Evolutionary conservation across 2,113 vertebrate species (phyloP).

Genomic region (Muntiacus reevesi): DNA sequence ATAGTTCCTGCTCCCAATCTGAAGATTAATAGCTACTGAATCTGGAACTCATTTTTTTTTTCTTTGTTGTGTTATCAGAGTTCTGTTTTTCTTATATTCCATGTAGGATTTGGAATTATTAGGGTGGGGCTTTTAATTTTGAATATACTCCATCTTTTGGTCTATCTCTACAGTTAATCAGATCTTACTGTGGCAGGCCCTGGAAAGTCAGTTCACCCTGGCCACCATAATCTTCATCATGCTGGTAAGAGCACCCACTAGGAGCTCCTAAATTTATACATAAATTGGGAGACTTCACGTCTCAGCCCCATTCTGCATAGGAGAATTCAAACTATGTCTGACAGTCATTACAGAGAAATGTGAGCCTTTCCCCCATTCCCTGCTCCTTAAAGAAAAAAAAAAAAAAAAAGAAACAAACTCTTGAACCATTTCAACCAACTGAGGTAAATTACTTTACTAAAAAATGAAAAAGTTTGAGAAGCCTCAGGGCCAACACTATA

Average conservation of each 20-base stretch:
- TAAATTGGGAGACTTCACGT: neutral
- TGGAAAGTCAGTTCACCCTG: neutral
- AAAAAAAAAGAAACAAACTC: neutral
- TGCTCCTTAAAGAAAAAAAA: neutral
- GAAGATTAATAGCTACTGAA: constrained; percentile 24
- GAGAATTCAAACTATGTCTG: neutral
- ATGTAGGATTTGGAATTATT: constrained; percentile 1
- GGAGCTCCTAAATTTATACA: neutral
- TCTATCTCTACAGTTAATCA: neutral
- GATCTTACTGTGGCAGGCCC: neutral
- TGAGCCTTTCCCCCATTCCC: neutral
- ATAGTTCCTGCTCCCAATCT: neutral
- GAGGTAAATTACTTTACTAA: neutral
- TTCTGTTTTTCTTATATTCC: neutral
- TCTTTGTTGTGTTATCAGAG: neutral
- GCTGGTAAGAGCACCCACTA: neutral
- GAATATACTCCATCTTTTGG: neutral
- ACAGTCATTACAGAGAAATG: neutral
- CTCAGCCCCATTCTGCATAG: neutral
- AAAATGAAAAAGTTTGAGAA: neutral
- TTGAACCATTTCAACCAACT: neutral
- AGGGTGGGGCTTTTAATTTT: neutral
- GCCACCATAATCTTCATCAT: neutral
- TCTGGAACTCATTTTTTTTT: constrained; percentile 7
- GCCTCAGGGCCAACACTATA: neutral